Evolutionary conservation across 1,140 invertebrate genomes (phyloP).

Genomic region (Notospermus geniculatus): DNA sequence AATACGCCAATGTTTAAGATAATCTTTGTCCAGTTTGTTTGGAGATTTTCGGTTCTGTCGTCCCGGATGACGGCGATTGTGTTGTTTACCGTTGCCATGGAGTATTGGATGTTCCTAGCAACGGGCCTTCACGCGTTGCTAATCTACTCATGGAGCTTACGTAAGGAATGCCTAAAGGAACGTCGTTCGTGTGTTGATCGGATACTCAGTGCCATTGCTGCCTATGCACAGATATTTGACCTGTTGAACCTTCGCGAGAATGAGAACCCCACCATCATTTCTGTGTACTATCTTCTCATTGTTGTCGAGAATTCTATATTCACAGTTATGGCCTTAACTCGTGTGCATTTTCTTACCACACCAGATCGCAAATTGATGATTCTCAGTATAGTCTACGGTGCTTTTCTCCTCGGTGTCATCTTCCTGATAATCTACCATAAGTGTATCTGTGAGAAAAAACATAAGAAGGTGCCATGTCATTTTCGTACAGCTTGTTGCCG

Average conservation of each 20-base stretch:
- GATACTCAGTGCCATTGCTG: not conserved
- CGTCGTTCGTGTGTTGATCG: not conserved
- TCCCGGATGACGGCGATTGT: conserved; percentile 3
- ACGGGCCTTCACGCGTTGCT: not conserved
- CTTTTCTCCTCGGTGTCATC: not conserved
- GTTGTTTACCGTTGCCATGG: conserved; percentile 1
- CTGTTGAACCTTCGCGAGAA: not conserved
- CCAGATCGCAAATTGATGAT: not conserved
- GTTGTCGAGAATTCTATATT: not conserved
- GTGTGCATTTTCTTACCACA: not conserved
- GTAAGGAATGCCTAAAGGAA: not conserved
- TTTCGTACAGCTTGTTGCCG: not conserved
- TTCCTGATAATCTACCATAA: conserved; percentile 9
- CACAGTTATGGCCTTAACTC: not conserved
- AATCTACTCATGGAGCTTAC: not conserved
- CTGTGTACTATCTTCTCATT: not conserved
- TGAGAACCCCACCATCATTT: not conserved
- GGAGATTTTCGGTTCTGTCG: not conserved
- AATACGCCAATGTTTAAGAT: not conserved
- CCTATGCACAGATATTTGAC: conserved; percentile 3
- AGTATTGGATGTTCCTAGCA: conserved; percentile 1
- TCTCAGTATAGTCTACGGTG: conserved; percentile 1
- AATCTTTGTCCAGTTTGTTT: not conserved
- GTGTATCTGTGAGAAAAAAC: not conserved
- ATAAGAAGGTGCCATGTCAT: not conserved